Evolutionary conservation across 2,888 invertebrate genomes (phyloP).

Genomic region (Lordiphosa fenestrarum): DNA sequence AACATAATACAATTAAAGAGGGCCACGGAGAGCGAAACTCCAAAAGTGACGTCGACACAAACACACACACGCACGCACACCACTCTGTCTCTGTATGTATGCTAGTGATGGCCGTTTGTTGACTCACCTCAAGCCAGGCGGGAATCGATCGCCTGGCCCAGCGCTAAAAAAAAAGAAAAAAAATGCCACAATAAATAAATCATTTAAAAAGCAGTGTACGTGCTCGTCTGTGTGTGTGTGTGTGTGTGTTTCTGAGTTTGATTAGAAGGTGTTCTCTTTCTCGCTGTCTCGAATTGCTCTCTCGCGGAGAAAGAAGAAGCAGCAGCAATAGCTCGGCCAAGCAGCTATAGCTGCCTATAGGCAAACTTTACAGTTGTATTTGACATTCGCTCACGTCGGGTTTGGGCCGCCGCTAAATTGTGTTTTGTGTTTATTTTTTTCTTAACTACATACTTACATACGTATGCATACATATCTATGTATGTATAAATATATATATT

Average conservation of each 20-base stretch:
- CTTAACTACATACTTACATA: background rate
- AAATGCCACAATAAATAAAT: conserved; percentile 68
- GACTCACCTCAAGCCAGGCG: conserved; percentile 12
- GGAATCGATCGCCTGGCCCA: conserved; percentile 22
- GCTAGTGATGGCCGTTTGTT: conserved; percentile 12
- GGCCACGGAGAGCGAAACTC: conserved; percentile 3
- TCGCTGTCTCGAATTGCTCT: conserved; percentile 23
- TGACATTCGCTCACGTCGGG: conserved; percentile 10
- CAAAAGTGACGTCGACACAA: conserved; percentile 10
- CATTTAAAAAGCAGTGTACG: conserved; percentile 44
- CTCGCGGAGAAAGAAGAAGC: conserved; percentile 7
- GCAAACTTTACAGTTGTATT: conserved; percentile 11
- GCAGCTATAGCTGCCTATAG: no score
- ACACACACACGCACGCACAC: conserved; percentile 4
- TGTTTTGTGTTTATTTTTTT: conserved; percentile 15
- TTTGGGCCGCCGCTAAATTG: conserved; percentile 3
- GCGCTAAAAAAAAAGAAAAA: conserved; percentile 28
- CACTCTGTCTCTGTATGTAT: background rate
- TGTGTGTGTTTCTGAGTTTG: conserved; percentile 27
- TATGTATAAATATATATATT: conserved; percentile 1
- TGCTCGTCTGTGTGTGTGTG: conserved; percentile 12
- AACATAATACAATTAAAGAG: background rate
- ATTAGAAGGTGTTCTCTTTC: conserved; percentile 53
- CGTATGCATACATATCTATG: no score
- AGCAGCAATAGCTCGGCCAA: conserved; percentile 1